Evolutionary conservation across 2,888 invertebrate genomes (phyloP).

Genomic region (Megaustenia siamemsis): DNA sequence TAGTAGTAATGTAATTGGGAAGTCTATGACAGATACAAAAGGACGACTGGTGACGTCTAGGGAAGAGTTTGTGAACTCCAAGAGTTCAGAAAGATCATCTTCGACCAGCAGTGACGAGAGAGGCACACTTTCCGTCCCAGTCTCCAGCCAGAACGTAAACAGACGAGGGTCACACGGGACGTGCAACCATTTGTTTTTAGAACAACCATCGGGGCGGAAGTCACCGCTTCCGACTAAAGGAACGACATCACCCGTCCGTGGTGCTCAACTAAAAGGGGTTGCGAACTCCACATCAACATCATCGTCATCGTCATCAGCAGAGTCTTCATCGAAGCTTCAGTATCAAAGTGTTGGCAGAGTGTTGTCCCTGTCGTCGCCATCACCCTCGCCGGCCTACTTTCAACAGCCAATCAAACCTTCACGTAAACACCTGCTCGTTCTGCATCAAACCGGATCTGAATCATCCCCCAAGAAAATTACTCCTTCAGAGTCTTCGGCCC

Average conservation of each 20-base stretch:
- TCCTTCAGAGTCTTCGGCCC: neutral
- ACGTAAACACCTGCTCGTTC: neutral
- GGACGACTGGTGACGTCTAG: neutral
- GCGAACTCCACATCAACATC: conserved; percentile 31
- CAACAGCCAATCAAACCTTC: conserved; percentile 7
- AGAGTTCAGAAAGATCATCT: conserved; percentile 44
- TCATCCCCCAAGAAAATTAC: conserved; percentile 1
- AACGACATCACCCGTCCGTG: conserved; percentile 47
- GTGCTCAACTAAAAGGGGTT: conserved; percentile 19
- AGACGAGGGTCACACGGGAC: conserved; percentile 44
- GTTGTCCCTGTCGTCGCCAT: conserved; percentile 13
- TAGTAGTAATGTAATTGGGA: neutral
- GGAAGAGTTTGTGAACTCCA: conserved; percentile 22
- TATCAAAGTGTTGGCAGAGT: neutral
- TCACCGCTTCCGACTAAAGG: conserved; percentile 39
- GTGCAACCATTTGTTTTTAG: conserved; percentile 48
- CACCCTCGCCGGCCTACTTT: conserved; percentile 28
- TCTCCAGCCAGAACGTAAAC: neutral
- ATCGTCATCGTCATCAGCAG: conserved; percentile 28
- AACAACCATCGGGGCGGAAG: conserved; percentile 41
- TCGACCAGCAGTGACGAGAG: conserved; percentile 49
- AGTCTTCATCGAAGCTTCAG: conserved; percentile 30
- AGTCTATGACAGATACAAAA: conserved; percentile 35
- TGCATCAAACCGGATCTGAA: neutral
- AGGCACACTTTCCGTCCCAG: conserved; percentile 30